phyloP scores from a whole-genome alignment of 2,888 invertebrate species.

The Lasioglossum pauxillum region DNA sequence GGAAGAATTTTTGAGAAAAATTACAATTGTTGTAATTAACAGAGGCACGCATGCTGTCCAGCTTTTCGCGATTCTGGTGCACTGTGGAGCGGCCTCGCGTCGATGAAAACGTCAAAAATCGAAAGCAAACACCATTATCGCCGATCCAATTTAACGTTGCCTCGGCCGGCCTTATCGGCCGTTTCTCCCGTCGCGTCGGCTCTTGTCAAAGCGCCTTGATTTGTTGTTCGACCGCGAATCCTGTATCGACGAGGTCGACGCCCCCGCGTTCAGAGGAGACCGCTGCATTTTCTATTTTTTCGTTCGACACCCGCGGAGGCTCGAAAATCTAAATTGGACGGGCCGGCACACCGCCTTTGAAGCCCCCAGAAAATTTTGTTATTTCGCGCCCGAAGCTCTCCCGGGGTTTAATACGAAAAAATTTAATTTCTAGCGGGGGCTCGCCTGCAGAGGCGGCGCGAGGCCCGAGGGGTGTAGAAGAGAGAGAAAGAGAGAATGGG shows the following conservation, averaged over 20 bases:
- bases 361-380: constrained; percentile 18
- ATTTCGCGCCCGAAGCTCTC: not conserved
- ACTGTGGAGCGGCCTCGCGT: not conserved
- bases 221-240: constrained; percentile 16
- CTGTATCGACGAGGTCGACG: constrained; percentile 1
- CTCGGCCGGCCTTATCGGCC: constrained; percentile 30
- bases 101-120: constrained; percentile 46
- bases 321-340: constrained; percentile 14
- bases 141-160: constrained; percentile 43
- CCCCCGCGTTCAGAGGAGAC: not conserved
- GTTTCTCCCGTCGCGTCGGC: constrained; percentile 16
- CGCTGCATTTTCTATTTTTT: not conserved
- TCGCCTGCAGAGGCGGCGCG: not conserved
- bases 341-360: constrained; percentile 25
- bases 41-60: not conserved
- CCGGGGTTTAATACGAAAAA: constrained; percentile 26
- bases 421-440: constrained; percentile 30
- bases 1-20: no score
- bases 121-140: constrained; percentile 54
- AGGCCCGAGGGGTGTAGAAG: not conserved
- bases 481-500: not conserved
- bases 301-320: not conserved
- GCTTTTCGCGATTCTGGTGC: not conserved
- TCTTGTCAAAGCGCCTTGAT: constrained; percentile 18
- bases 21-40: not conserved